Base-by-base conservation (phyloP, 1,140 invertebrate genomes). In the Leptopilina boulardi region DNA sequence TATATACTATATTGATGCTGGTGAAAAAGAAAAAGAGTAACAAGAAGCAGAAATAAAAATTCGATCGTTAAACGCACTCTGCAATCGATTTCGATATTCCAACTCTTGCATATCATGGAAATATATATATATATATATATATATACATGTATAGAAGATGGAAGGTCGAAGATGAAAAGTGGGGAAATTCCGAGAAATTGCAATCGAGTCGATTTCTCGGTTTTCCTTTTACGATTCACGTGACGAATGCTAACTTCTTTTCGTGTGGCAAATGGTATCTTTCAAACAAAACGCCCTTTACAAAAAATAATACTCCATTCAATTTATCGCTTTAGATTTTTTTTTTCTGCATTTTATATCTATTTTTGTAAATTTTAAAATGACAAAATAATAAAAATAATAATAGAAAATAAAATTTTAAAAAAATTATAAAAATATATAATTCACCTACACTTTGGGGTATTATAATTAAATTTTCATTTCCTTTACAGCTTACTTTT, bases 51-150 rank as follows among this genome's bases (percentile, higher is more conserved):
- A 77, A 82, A 81, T 77, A 82, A 82, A 80, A 77, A 79, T 76
- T 70, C 51, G 72, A 80, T 34, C 76, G 75, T 78, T 80, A 77
- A 73, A 80, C 80, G 81, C 70, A 81, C 73, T 80, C 19, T 70
- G 73, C 76, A 81, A 87, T 86, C 85, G 85, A 86, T 85, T 82
- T 72, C 74, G 72, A 73, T 80, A 74, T 77, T 56, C 74, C 30
- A 38, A 38, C 34, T 38, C 21, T 30, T 30, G 59, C 59, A 66
- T 66, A 66, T 66, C 59, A 23, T 15, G 11, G 26, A 66, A 66
- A 66, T 30, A 23, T 66, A 66, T 66, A 66, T 66, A 66, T 34
- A 66, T 66, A 59, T 59, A 66, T 13, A 38, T 4, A 9, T 38
- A 9, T 38, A 38, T 38, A 38, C n/a, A n/a, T n/a, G n/a, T 38